Evolutionary conservation across 1,140 invertebrate genomes (phyloP), one percentile per base, ranked within the genome.

Genomic region (Drosophila busckii): DNA sequence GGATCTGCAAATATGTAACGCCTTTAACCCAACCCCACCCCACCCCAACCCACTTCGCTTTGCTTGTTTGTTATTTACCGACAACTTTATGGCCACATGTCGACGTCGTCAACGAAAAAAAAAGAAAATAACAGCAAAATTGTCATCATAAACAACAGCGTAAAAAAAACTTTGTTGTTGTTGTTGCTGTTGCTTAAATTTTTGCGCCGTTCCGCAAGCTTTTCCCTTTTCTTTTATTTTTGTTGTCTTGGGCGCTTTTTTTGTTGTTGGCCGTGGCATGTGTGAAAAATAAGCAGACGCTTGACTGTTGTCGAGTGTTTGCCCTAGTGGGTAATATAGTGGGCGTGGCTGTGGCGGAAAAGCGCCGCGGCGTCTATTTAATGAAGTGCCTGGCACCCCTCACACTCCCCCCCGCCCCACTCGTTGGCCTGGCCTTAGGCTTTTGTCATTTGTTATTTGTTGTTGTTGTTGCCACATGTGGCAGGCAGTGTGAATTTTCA

Each of bases 11-110:
- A 59, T 23, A 53, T 60, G 40, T 60, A 34, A 38, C 40, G 32
- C 40, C 25, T 15, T 20, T 49, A 32, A n/a, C 23, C 5, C 10
- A 1, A 1, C 6, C 6, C 2, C 2, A 25, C 7, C 1, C 9
- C n/a, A 8, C 8, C 3, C n/a, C 7, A 6, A 6, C 7, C 2
- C 4, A 8, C 8, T 6, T 19, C 0, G 9, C 17, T 17, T 4
- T 16, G 70, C 71, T 67, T 78, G 71, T 78, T 78, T 78, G 66
- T 78, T 76, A 76, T 76, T 76, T 76, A 76, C 71, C 71, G 71
- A 76, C 71, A 76, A 76, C 71, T 78, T 76, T 76, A 76, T 63
- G 67, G 73, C 71, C 71, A 76, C 73, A 76, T 76, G 71, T 71
- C 73, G 71, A 53, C 69, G 56, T 48, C 37, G 62, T 60, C 40